phyloP scores from a whole-genome alignment of 2,888 invertebrate species.

The Helicoverpa assulta region DNA sequence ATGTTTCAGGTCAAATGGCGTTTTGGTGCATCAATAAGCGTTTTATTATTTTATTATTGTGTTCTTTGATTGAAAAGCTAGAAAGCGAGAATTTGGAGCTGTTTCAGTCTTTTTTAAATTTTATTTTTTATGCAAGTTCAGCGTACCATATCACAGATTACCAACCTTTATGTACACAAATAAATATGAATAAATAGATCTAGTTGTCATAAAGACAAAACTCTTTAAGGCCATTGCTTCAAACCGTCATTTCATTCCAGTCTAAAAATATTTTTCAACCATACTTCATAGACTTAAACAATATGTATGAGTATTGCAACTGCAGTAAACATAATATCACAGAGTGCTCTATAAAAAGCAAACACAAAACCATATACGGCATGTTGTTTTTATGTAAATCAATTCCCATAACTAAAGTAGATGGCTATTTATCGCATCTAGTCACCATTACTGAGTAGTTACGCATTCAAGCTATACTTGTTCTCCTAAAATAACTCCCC shows the following conservation, averaged over 20 bases:
- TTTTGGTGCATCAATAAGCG: slow-evolving; percentile 1
- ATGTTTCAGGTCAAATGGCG: neutral
- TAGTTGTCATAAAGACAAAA: no score
- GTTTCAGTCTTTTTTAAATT: no score
- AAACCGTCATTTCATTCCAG: no score
- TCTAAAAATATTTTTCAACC: no score
- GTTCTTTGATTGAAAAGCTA: neutral
- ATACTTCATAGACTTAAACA: no score
- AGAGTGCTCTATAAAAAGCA: neutral
- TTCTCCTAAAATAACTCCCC: slow-evolving; percentile 60
- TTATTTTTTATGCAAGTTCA: no score
- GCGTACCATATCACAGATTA: no score
- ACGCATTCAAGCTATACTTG: slow-evolving; percentile 26
- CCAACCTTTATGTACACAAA: no score
- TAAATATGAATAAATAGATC: no score
- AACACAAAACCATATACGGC: neutral
- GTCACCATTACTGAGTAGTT: slow-evolving; percentile 36
- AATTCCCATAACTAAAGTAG: slow-evolving; percentile 12
- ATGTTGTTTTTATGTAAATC: slow-evolving; percentile 35
- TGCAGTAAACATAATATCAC: neutral
- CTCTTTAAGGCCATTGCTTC: no score
- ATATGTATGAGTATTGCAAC: neutral
- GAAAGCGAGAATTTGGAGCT: no score
- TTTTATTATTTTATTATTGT: neutral
- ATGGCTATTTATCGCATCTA: neutral